phyloP scores from a whole-genome alignment of 2,888 invertebrate species.

The Cheilosia scutellata region DNA sequence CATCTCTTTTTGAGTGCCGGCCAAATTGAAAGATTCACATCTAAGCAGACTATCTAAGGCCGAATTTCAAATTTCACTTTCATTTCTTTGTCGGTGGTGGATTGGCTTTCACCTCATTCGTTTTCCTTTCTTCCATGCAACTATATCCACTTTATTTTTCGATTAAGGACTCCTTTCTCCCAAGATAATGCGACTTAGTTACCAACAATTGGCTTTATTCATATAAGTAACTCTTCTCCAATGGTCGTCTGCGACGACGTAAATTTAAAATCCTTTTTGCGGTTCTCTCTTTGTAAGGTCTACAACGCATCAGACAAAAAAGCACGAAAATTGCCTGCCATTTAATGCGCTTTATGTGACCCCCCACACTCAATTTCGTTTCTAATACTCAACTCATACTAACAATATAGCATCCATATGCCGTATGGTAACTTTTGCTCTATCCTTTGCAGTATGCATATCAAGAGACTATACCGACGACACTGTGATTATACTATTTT shows the following conservation, averaged over 20 bases:
- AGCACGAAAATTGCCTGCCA: slow-evolving; percentile 72
- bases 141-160: slow-evolving; percentile 69
- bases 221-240: slow-evolving; percentile 60
- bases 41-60: too few relatives aligned
- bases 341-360: slow-evolving; percentile 70
- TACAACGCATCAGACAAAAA: slow-evolving; percentile 11
- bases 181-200: slow-evolving; percentile 57
- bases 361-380: slow-evolving; percentile 57
- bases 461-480: slow-evolving; percentile 10
- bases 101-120: neutral
- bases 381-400: slow-evolving; percentile 23
- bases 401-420: slow-evolving; percentile 6
- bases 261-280: slow-evolving; percentile 58
- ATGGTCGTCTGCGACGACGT: slow-evolving; percentile 22
- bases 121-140: neutral
- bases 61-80: neutral
- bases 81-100: neutral
- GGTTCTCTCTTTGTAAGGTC: slow-evolving; percentile 31
- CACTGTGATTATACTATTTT: slow-evolving; percentile 68
- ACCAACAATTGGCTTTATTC: slow-evolving; percentile 75
- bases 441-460: slow-evolving; percentile 17
- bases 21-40: too few relatives aligned
- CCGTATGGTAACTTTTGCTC: slow-evolving; percentile 24
- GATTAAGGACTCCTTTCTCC: slow-evolving; percentile 61
- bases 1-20: too few relatives aligned